Base-by-base conservation (phyloP, 2,888 invertebrate genomes). In the Troglohyphantes excavatus region DNA sequence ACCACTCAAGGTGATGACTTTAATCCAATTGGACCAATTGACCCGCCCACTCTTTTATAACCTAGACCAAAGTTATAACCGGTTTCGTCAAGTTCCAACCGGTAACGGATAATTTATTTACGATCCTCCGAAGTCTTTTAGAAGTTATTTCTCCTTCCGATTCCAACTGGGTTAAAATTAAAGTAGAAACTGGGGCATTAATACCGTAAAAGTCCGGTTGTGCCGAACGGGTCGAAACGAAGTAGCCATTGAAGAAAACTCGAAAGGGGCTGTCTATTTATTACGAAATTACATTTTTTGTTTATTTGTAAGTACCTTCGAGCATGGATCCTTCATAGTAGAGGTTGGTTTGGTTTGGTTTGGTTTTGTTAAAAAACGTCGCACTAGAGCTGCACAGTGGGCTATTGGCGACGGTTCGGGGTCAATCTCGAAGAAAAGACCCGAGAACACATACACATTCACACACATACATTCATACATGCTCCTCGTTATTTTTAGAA, bases 91-190 rank as follows among this genome's bases (percentile, higher is more conserved):
- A 21, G 27, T 17, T 11, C 2, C 9, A 43, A 70, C 29, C 70
- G 27, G n/a, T 29, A 33, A 61, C 59, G 82, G 23, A 53, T 70
- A 82, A 82, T 82, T 82, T 82, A 70, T 72, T 82, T 82, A 82
- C 59, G 33, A 23, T 27, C 21, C 65, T n/a, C 19, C 59, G 27
- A 29, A 53, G 53, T 75, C 63, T 39, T 78, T 65, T 78, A 59
- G 29, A 61, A 59, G 29, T 75, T 53, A 43, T 21, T 17, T 46
- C 23, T n/a, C 75, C 29, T 0, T 6, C 59, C 43, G 11, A 53
- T 59, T 29, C 59, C 27, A 1, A 27, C 26, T 13, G 23, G 63
- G 43, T 61, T 76, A 76, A 76, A 78, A 78, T 78, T 78, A 78
- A 63, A n/a, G 43, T 23, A 43, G 43, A 65, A 76, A 43, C 72